Percentiles rank a stretch among this genome's conserved stretches.
Evolutionary conservation across 1,140 invertebrate genomes (phyloP).

Genomic region (Cydia pomonella): DNA sequence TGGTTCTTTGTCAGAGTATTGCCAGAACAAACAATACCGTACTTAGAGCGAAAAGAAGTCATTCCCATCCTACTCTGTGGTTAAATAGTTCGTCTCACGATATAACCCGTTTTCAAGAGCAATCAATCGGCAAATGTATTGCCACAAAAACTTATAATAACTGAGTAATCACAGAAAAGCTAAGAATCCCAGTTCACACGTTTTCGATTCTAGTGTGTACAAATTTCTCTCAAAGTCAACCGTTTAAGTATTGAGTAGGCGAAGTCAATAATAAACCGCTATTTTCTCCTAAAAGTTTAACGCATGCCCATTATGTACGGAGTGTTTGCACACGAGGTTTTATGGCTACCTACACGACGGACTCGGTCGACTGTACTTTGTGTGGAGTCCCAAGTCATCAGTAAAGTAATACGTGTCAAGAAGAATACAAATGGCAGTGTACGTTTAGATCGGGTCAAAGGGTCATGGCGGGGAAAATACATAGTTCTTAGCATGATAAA

Average conservation of each 20-base stretch:
- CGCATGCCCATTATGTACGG: not conserved
- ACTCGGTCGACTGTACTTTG: not conserved
- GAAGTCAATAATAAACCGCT: not conserved
- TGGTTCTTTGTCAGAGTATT: not conserved
- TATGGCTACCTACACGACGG: not conserved
- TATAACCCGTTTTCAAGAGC: not conserved
- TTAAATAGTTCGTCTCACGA: not conserved
- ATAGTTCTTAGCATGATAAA: not conserved
- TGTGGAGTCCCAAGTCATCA: not conserved
- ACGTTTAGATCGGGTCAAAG: not conserved
- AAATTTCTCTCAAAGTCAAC: constrained; percentile 31
- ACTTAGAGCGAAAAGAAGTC: not conserved
- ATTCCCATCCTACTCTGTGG: not conserved
- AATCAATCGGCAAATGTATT: not conserved
- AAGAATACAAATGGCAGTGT: not conserved
- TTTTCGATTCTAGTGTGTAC: constrained; percentile 17
- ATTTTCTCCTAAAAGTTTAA: constrained; percentile 8
- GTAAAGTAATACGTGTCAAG: constrained; percentile 8
- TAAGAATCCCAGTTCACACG: constrained; percentile 20
- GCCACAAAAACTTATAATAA: not conserved
- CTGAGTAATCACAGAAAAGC: constrained; percentile 18
- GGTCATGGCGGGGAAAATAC: not conserved
- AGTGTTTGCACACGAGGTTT: not conserved
- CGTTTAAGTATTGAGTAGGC: not conserved
- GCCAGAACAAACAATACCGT: not conserved